Evolutionary conservation across 1,140 invertebrate species (phyloP).

Genomic region (Acromyrmex heyeri): DNA sequence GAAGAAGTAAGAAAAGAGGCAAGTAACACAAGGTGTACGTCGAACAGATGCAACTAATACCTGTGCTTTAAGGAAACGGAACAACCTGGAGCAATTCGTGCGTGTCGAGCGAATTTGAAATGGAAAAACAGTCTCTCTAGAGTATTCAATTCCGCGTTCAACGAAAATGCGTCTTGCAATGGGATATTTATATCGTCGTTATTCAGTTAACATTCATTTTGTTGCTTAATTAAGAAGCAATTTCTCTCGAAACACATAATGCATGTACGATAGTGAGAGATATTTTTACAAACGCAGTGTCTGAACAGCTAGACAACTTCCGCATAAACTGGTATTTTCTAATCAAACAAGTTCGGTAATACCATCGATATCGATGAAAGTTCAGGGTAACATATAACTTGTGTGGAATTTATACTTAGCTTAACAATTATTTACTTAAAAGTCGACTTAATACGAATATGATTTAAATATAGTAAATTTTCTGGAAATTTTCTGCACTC

Average conservation of each 20-base stretch:
- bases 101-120: constrained; percentile 60
- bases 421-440: neutral
- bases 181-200: constrained; percentile 13
- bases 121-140: constrained; percentile 43
- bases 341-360: constrained; percentile 22
- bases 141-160: neutral
- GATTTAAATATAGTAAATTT: neutral
- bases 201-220: neutral
- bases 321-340: neutral
- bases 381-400: constrained; percentile 6
- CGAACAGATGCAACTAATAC: constrained; percentile 63
- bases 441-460: neutral
- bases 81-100: constrained; percentile 38
- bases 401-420: neutral
- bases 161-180: constrained; percentile 30
- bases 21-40: constrained; percentile 50
- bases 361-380: constrained; percentile 9
- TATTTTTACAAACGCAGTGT: constrained; percentile 8
- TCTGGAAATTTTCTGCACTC: neutral
- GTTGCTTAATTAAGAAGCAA: neutral
- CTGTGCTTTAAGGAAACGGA: constrained; percentile 49
- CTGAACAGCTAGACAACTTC: neutral
- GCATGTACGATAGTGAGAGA: neutral
- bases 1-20: constrained; percentile 53
- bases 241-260: too few relatives aligned